phyloP scores from a whole-genome alignment of 2,888 invertebrate species.

The Sepiola atlantica region DNA sequence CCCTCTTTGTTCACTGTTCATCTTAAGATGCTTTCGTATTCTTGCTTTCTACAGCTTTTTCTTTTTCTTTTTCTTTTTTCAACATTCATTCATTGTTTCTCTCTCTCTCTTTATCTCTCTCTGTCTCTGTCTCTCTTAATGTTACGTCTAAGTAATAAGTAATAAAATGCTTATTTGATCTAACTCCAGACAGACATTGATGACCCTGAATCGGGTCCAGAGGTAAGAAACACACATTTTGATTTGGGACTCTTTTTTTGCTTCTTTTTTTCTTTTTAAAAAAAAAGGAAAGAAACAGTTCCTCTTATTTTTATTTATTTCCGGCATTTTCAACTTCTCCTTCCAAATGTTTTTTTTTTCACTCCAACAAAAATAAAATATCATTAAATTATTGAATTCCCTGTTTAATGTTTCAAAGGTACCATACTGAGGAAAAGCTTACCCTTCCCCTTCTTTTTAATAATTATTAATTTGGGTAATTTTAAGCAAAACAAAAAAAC shows the following conservation, averaged over 20 bases:
- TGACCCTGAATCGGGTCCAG: slow-evolving; percentile 38
- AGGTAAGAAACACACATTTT: slow-evolving; percentile 37
- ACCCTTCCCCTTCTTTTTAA: not conserved
- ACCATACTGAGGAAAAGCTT: not conserved
- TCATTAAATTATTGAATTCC: not conserved
- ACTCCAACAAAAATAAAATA: not conserved
- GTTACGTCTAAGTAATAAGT: not conserved
- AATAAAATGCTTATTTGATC: slow-evolving; percentile 49
- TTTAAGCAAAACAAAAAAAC: too few species aligned
- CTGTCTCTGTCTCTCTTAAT: not conserved
- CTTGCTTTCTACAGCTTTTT: not conserved
- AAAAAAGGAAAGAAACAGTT: not conserved
- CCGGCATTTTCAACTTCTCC: not conserved
- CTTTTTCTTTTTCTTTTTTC: not conserved
- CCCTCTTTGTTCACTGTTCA: not conserved
- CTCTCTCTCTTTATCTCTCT: not conserved
- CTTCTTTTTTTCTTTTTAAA: too few species aligned
- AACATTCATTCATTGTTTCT: not conserved
- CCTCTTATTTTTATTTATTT: not conserved
- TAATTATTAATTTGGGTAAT: too few species aligned
- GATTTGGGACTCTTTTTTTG: not conserved
- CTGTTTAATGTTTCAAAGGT: not conserved
- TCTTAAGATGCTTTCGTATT: not conserved
- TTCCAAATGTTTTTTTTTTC: not conserved
- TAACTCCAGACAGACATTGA: slow-evolving; percentile 55